phyloP scores from a whole-genome alignment of 2,888 invertebrate genomes.

The Andrena marginata region DNA sequence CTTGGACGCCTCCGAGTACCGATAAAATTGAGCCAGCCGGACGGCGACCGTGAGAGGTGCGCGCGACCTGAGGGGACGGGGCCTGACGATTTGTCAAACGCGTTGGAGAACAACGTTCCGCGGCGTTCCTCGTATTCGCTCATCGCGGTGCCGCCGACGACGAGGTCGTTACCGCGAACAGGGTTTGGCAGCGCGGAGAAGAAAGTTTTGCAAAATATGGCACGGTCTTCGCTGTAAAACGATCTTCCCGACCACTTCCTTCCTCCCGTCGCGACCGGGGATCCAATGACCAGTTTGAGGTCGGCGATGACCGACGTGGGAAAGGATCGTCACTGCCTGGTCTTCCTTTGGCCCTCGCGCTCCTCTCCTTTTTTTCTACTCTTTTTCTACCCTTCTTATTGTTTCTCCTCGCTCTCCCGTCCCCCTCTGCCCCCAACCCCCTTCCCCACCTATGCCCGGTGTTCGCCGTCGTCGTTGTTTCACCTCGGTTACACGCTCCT shows the following conservation, averaged over 20 bases:
- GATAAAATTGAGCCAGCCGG: too few relatives aligned
- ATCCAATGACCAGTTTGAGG: constrained; percentile 85
- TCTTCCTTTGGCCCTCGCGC: constrained; percentile 56
- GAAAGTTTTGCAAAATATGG: constrained; percentile 78
- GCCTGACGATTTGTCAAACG: constrained; percentile 22
- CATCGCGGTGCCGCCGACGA: constrained; percentile 14
- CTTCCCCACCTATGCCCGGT: constrained; percentile 17
- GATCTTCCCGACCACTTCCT: constrained; percentile 84
- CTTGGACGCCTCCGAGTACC: too few relatives aligned
- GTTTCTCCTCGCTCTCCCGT: constrained; percentile 31
- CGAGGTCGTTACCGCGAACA: constrained; percentile 53
- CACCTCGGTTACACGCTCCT: constrained; percentile 36
- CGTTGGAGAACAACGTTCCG: constrained; percentile 6
- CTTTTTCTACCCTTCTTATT: constrained; percentile 41
- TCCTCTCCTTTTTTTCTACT: constrained; percentile 19
- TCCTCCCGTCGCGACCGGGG: constrained; percentile 78
- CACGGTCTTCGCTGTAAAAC: constrained; percentile 80
- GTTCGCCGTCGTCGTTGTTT: constrained; percentile 31
- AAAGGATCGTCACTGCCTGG: constrained; percentile 82
- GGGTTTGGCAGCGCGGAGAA: constrained; percentile 47
- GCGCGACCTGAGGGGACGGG: neutral
- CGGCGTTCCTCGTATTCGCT: constrained; percentile 20
- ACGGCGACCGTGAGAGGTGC: too few relatives aligned
- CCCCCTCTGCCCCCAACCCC: constrained; percentile 16
- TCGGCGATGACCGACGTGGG: constrained; percentile 84